Evolutionary conservation across 64 coral and sea anemone species (phyloP), one percentile per base, ranked within the genome.

Genomic region (Stylophora pistillata): DNA sequence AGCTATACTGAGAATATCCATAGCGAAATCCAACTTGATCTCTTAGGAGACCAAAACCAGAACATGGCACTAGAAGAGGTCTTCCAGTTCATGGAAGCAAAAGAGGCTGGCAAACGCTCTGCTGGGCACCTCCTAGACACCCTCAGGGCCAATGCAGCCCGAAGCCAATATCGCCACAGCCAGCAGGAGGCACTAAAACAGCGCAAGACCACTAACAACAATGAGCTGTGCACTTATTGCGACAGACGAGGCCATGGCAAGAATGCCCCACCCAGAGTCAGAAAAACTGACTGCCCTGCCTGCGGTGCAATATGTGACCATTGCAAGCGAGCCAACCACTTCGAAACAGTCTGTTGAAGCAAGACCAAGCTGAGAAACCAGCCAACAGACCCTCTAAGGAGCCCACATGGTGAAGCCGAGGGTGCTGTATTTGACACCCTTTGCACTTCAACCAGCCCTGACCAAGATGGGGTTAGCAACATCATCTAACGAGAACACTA

Each of bases 1-100:
- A 85, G 70, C 26, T 85, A 64, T 62, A 70, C 62, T 1, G 28
- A 85, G 10, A 88, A 76, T 47, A 33, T 59, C 14, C 69, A 88
- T 27, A 72, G 73, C 9, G 71, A 88, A 76, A 88, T 88, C 14
- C 86, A 88, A 63, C 86, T 88, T 6, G 86, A 88, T 26, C 86
- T 88, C 17, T 72, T 76, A 13, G 86, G 53, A 73, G 72, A 88
- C 4, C 75, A 74, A 25, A 88, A 88, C 69, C 86, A 88, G 26
- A 72, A 85, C 16, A 85, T 85, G 81, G 17, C 16, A 1, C 60
- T 85, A 1, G 81, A 85, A 85, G 62, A 85, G 77, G 86, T 88
- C 29, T 55, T 72, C 17, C 62, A 86, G 52, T 86, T 52, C 54
- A 34, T 86, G 1, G 82, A 86, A 41, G 82, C 82, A 17, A 86